Conservation (phyloP, 2,797 vertebrate species). For the Nasua narica region DNA sequence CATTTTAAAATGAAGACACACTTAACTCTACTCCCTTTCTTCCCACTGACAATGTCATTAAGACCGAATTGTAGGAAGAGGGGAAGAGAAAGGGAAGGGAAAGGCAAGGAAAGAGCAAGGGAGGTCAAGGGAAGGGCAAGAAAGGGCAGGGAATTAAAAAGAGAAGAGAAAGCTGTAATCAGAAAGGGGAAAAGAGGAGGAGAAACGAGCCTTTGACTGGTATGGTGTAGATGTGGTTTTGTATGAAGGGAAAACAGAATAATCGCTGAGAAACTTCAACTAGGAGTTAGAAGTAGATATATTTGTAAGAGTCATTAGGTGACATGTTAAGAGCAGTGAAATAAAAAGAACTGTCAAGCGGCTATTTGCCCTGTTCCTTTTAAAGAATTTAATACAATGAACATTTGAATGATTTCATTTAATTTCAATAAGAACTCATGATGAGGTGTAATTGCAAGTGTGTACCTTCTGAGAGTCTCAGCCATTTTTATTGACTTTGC, state of each 20-base stretch:
- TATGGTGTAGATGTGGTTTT: background rate
- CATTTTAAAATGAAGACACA: background rate
- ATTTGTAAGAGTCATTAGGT: slow-evolving; percentile 15
- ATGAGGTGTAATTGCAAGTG: slow-evolving; percentile 43
- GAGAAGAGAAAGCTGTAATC: background rate
- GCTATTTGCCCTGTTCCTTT: background rate
- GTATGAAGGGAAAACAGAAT: background rate
- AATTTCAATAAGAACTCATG: slow-evolving; percentile 18
- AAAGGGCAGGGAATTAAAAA: background rate
- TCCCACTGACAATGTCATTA: background rate
- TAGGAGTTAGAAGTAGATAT: background rate
- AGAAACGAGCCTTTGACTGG: background rate
- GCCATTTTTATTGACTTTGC: slow-evolving; percentile 33
- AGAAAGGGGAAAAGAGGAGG: background rate
- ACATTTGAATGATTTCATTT: slow-evolving; percentile 52
- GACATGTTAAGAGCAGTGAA: background rate
- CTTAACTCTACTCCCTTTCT: background rate
- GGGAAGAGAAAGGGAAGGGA: background rate
- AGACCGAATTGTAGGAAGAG: background rate
- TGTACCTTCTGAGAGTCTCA: background rate
- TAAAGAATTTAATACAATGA: slow-evolving; percentile 48
- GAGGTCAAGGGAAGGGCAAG: background rate
- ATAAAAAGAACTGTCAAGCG: slow-evolving; percentile 41
- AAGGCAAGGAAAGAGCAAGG: too few relatives aligned
- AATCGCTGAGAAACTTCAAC: background rate